phyloP scores from a whole-genome alignment of 2,113 vertebrate species.

The Platichthys flesus region DNA sequence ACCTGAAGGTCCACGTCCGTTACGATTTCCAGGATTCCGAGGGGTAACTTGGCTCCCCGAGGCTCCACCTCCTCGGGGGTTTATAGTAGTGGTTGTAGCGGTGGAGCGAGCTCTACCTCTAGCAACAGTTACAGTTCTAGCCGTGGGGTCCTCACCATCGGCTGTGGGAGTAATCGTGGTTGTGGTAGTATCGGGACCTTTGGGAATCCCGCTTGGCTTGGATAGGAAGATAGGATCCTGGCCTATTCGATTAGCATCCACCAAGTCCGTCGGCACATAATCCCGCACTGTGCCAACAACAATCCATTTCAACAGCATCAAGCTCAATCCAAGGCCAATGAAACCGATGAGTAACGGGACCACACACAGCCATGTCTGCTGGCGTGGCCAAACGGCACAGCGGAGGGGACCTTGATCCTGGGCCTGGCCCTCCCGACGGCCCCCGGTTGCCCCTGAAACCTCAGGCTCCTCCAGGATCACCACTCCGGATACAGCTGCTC shows the following conservation, averaged over 20 bases:
- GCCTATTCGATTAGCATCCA: conserved; percentile 92
- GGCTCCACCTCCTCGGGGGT: conserved; percentile 68
- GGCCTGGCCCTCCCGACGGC: conserved; percentile 83
- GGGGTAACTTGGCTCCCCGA: conserved; percentile 81
- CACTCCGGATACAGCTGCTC: conserved; percentile 84
- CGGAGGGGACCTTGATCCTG: conserved; percentile 85
- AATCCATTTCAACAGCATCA: conserved; percentile 96
- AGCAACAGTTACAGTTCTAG: conserved; percentile 60
- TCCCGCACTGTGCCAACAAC: conserved; percentile 93
- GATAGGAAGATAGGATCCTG: conserved; percentile 96
- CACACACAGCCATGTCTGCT: conserved; percentile 93
- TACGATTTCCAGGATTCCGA: conserved; percentile 71
- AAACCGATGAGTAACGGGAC: conserved; percentile 94
- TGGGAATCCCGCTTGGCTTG: conserved; percentile 91
- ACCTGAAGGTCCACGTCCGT: conserved; percentile 60
- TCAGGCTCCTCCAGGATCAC: conserved; percentile 86
- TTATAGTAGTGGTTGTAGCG: conserved; percentile 76
- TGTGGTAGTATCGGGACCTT: conserved; percentile 81
- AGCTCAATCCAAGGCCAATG: conserved; percentile 91
- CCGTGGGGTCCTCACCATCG: conserved; percentile 51
- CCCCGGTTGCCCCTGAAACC: conserved; percentile 78
- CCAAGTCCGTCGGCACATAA: conserved; percentile 92
- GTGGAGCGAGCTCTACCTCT: conserved; percentile 74
- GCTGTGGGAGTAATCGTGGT: conserved; percentile 69
- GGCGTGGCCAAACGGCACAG: conserved; percentile 92